A percentile compares a stretch with the other conserved stretches of the same genome.
These are phyloP conservation scores for Coenobita brevimanus DNA, from an alignment of 1,140 invertebrate species.

Conservation along the genomic window DNA sequence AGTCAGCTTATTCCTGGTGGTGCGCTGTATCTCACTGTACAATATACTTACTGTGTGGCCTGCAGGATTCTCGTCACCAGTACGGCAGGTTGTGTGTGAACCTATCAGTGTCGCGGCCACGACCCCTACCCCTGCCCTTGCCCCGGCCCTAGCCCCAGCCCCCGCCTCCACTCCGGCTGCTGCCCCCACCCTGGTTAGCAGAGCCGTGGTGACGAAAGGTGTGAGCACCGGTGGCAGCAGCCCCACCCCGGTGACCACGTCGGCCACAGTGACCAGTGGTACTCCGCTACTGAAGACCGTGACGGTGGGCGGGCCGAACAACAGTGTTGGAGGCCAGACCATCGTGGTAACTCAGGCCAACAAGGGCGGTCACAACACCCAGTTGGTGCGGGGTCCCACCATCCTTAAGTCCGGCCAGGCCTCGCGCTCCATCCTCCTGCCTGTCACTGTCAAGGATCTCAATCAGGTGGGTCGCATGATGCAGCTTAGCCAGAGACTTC, in stretches of 20 bases:
- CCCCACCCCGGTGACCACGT: not conserved
- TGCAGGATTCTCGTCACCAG: slow-evolving; percentile 49
- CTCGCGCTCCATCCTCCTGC: slow-evolving; percentile 49
- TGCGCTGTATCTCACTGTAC: not conserved
- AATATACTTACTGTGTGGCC: not conserved
- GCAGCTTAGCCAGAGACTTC: not conserved
- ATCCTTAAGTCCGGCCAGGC: slow-evolving; percentile 38
- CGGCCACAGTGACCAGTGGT: not conserved
- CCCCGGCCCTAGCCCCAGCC: too few species aligned
- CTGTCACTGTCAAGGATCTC: slow-evolving; percentile 58
- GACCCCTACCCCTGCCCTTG: not conserved
- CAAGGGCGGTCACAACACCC: slow-evolving; percentile 33
- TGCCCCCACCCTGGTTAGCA: not conserved
- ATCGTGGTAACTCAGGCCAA: slow-evolving; percentile 55
- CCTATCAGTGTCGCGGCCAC: not conserved
- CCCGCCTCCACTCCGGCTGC: too few species aligned
- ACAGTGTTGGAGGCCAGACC: slow-evolving; percentile 45
- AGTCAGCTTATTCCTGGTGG: too few species aligned
- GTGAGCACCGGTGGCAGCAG: slow-evolving; percentile 10
- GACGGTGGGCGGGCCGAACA: slow-evolving; percentile 19
- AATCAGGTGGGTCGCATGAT: slow-evolving; percentile 30
- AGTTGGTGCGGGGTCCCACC: slow-evolving; percentile 30
- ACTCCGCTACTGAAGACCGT: slow-evolving; percentile 43
- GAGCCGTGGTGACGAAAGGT: not conserved
- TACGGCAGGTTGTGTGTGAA: not conserved